Conservation (phyloP, 2,888 invertebrate genomes). For the Synanthedon andrenaeformis region DNA sequence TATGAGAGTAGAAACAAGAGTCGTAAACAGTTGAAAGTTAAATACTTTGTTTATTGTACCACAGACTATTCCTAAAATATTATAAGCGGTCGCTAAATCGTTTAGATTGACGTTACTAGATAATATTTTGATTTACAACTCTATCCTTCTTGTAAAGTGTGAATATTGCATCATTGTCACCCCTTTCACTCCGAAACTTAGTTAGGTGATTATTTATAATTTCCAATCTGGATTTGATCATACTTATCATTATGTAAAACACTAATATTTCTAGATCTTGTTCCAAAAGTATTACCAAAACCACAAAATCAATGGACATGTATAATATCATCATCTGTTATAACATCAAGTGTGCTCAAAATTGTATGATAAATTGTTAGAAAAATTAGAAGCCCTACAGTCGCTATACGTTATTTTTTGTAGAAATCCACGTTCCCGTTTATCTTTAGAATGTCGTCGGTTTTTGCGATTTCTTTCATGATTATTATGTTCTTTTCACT, state of each 20-base stretch:
- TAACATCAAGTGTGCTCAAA: neutral
- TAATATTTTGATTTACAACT: neutral
- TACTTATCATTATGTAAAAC: conserved; percentile 3
- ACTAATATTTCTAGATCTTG: conserved; percentile 1
- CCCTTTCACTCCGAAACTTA: neutral
- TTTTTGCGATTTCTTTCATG: conserved; percentile 1
- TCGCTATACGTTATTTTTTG: neutral
- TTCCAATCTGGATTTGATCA: conserved; percentile 3
- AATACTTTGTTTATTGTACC: conserved; percentile 6
- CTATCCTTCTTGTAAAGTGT: neutral
- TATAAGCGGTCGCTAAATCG: conserved; percentile 5
- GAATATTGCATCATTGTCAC: neutral
- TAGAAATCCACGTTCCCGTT: conserved; percentile 1
- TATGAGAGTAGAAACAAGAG: conserved; percentile 3
- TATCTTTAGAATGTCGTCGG: conserved; percentile 1
- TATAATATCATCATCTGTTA: neutral
- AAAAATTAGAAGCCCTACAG: neutral
- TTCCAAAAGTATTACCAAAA: neutral
- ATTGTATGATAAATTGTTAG: neutral
- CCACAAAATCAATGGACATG: neutral
- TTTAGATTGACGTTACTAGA: neutral
- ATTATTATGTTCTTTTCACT: conserved; percentile 3
- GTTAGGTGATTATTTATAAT: conserved; percentile 4
- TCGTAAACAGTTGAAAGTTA: conserved; percentile 7
- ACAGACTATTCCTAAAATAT: conserved; percentile 6